Evolutionary conservation across 2,797 vertebrate genomes (phyloP).

Genomic region (Malurus splendens): DNA sequence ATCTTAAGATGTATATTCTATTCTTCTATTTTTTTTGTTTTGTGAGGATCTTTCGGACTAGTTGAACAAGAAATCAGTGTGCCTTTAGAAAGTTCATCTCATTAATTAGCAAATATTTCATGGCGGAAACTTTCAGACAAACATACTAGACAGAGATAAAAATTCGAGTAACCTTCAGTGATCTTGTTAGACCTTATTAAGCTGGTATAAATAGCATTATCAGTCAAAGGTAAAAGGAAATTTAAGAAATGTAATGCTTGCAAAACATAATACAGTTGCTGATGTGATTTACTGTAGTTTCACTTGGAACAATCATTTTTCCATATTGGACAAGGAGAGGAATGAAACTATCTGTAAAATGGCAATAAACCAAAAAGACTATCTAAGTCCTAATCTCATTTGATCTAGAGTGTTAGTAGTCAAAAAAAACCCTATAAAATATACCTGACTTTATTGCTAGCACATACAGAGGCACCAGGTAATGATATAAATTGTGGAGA

Average conservation of each 20-base stretch:
- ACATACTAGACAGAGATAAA: neutral
- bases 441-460: neutral
- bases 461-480: neutral
- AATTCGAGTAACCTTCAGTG: neutral
- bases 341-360: conserved; percentile 9
- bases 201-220: conserved; percentile 4
- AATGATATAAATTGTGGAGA: neutral
- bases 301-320: neutral
- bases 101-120: neutral
- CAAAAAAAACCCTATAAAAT: neutral
- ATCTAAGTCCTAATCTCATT: neutral
- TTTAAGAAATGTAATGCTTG: neutral
- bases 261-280: neutral
- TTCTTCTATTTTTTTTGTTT: neutral
- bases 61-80: neutral
- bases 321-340: neutral
- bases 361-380: neutral
- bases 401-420: neutral
- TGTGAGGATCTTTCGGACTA: neutral
- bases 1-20: neutral
- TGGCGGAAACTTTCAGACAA: neutral
- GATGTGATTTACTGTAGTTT: conserved; percentile 6
- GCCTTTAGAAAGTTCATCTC: neutral
- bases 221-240: neutral
- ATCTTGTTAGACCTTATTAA: neutral